These are phyloP conservation scores for Ennomos quercinarius DNA, from an alignment of 2,888 invertebrate genomes.

Conservation along the genomic window DNA sequence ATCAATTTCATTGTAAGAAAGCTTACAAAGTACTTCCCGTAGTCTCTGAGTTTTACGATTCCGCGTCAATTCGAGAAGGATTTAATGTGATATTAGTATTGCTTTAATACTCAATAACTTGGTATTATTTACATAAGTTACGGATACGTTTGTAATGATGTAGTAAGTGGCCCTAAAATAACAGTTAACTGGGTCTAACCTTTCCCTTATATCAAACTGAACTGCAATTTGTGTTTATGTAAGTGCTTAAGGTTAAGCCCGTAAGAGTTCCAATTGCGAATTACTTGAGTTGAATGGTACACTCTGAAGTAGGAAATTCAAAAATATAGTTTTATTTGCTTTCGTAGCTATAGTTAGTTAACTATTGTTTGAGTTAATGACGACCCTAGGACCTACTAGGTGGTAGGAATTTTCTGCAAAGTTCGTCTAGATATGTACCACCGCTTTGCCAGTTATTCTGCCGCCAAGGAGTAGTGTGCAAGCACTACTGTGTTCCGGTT, in stretches of 20 bases:
- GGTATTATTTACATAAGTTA: slow-evolving; percentile 48
- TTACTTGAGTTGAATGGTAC: background rate
- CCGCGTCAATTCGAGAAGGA: slow-evolving; percentile 45
- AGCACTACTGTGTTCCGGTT: too few relatives aligned
- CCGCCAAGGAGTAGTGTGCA: too few relatives aligned
- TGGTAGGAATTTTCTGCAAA: too few relatives aligned
- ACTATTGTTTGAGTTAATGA: too few relatives aligned
- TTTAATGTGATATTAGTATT: slow-evolving; percentile 54
- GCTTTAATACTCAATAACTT: slow-evolving; percentile 46
- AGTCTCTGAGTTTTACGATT: slow-evolving; percentile 50
- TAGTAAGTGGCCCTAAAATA: slow-evolving; percentile 36
- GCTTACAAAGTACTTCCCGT: slow-evolving; percentile 23
- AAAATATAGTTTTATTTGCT: too few relatives aligned
- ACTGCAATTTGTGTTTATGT: slow-evolving; percentile 13
- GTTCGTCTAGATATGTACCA: too few relatives aligned
- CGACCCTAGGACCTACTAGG: too few relatives aligned
- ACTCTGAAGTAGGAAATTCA: too few relatives aligned
- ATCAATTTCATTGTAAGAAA: slow-evolving; percentile 29
- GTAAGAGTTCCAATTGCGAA: background rate
- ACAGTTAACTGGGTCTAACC: slow-evolving; percentile 19
- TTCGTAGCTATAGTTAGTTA: too few relatives aligned
- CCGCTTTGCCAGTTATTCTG: too few relatives aligned
- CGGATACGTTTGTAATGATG: slow-evolving; percentile 40
- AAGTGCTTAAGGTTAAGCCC: background rate
- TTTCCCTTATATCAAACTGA: slow-evolving; percentile 8